Conservation (phyloP, 92 coral and sea anemone genomes). For the Hydrozoanthus gracilis region DNA sequence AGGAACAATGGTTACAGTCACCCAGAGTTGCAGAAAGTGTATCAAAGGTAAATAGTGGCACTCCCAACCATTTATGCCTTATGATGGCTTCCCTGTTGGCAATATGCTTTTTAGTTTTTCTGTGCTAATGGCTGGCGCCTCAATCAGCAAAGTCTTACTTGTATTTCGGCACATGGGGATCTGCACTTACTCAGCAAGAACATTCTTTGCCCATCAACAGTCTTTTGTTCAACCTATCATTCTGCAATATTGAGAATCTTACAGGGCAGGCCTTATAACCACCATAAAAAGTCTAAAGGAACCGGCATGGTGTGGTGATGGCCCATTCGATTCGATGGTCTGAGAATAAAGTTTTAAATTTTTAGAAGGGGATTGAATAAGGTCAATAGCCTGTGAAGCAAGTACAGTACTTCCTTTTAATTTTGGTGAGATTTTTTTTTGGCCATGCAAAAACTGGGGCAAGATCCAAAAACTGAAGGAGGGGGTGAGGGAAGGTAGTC, state of each 20-base stretch:
- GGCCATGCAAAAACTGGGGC: no score
- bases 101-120: neutral
- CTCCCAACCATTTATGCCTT: neutral
- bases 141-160: slow-evolving; percentile 7
- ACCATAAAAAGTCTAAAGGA: neutral
- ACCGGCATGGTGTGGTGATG: neutral
- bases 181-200: neutral
- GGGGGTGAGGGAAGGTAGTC: no score
- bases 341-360: no score
- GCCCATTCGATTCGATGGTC: neutral
- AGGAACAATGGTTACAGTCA: neutral
- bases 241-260: neutral
- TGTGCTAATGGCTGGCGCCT: slow-evolving; percentile 35
- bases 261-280: neutral
- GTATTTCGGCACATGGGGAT: slow-evolving; percentile 25
- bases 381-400: no score
- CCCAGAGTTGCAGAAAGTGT: neutral
- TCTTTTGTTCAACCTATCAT: neutral
- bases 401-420: no score
- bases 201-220: slow-evolving; percentile 16
- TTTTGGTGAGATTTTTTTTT: no score
- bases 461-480: no score
- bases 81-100: neutral
- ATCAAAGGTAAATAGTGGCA: neutral
- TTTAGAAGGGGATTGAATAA: no score